Conservation (phyloP, 37 sponge, comb jelly and placozoan species). For the Geodia barretti region DNA sequence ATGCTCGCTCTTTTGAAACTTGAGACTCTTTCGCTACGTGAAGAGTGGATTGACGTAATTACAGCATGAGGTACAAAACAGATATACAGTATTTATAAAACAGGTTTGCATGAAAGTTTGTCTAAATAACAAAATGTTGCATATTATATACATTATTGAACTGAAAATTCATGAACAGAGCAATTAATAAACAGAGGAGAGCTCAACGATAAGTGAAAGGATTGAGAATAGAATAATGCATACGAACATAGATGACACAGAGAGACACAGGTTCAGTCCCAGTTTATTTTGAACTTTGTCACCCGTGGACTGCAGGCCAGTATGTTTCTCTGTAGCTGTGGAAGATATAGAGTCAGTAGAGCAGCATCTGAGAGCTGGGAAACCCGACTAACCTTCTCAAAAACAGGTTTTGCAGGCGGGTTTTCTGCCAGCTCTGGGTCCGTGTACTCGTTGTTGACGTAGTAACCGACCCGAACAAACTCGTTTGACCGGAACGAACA, state of each 20-base stretch:
- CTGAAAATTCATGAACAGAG: too few species aligned
- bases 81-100: too few species aligned
- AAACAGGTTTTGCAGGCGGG: conserved; percentile 79
- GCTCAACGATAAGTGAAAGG: too few species aligned
- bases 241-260: background rate
- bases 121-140: too few species aligned
- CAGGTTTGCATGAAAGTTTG: too few species aligned
- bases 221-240: background rate
- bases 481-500: conserved; percentile 86
- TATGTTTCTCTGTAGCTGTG: conserved; percentile 90
- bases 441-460: conserved; percentile 96
- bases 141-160: too few species aligned
- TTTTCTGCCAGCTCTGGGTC: conserved; percentile 86
- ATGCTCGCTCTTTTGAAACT: too few species aligned
- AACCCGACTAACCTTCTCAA: conserved; percentile 75
- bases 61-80: too few species aligned
- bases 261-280: conserved; percentile 71
- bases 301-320: conserved; percentile 95
- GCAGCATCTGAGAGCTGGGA: background rate
- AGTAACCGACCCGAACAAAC: conserved; percentile 97
- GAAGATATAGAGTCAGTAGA: too few species aligned
- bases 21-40: too few species aligned
- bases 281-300: conserved; percentile 96
- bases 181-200: too few species aligned
- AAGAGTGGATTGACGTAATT: too few species aligned